Conservation (phyloP, 64 coral and sea anemone genomes). For the Actinia tenebrosa region DNA sequence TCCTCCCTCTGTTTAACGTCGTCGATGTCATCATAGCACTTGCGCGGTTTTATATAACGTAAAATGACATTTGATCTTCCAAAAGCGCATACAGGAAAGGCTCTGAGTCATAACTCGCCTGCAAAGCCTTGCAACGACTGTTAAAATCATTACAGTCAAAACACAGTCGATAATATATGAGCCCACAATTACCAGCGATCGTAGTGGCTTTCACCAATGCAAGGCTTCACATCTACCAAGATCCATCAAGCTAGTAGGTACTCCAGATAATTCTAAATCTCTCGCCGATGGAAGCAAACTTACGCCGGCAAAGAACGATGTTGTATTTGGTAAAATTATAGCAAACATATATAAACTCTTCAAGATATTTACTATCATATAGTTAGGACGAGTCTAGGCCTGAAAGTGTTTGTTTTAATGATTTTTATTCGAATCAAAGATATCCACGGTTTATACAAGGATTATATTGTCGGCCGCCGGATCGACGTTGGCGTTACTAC, state of each 20-base stretch:
- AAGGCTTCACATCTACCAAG: background rate
- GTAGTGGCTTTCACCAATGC: background rate
- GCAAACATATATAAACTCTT: background rate
- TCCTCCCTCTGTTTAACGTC: conserved; percentile 20
- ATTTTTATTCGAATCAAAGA: conserved; percentile 1
- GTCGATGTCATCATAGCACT: background rate
- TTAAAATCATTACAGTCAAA: background rate
- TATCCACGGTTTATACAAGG: background rate
- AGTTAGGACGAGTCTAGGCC: background rate
- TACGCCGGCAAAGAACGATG: background rate
- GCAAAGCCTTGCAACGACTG: conserved; percentile 5
- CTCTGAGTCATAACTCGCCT: background rate
- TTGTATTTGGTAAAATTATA: background rate
- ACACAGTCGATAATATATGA: background rate
- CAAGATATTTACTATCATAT: background rate
- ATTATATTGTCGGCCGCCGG: background rate
- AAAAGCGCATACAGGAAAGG: background rate
- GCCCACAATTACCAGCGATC: background rate
- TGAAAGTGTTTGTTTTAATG: background rate
- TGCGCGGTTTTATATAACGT: conserved; percentile 9
- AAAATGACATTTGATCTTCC: conserved; percentile 15
- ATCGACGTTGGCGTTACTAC: background rate
- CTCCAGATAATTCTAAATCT: conserved; percentile 6
- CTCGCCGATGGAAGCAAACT: background rate
- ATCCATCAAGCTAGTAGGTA: background rate